These are phyloP conservation scores for Julus scanicus DNA, from an alignment of 2,888 invertebrate species.

Conservation along the genomic window DNA sequence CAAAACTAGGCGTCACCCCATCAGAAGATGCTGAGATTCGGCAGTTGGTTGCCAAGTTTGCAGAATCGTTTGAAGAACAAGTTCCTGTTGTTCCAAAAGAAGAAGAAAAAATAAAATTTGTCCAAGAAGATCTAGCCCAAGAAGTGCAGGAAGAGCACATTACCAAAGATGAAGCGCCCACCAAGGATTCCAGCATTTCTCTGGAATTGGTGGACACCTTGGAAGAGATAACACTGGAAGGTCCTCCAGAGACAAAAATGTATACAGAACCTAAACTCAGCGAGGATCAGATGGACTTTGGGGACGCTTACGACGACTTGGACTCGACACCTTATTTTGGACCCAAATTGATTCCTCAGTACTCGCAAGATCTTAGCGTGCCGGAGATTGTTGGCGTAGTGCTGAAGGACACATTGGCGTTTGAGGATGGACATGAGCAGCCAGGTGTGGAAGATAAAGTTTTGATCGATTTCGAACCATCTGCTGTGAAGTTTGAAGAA, in stretches of 20 bases:
- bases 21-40: conserved; percentile 43
- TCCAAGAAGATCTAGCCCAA: neutral
- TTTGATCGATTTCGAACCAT: conserved; percentile 49
- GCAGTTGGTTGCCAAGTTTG: conserved; percentile 48
- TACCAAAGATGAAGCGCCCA: neutral
- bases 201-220: neutral
- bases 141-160: conserved; percentile 39
- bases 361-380: conserved; percentile 40
- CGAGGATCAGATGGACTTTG: conserved; percentile 42
- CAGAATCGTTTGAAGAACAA: conserved; percentile 45
- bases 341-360: conserved; percentile 48
- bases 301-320: neutral
- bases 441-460: neutral
- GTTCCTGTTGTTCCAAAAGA: neutral
- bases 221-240: neutral
- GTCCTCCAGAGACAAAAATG: neutral
- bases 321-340: conserved; percentile 9
- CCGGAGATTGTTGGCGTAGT: conserved; percentile 49
- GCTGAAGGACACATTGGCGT: conserved; percentile 13
- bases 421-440: neutral
- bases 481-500: conserved; percentile 51
- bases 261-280: neutral
- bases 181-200: neutral
- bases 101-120: neutral
- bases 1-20: neutral